Percentiles rank a stretch among this genome's conserved stretches.
phyloP scores from a whole-genome alignment of 2,113 vertebrate genomes.

The Thomomys bottae region DNA sequence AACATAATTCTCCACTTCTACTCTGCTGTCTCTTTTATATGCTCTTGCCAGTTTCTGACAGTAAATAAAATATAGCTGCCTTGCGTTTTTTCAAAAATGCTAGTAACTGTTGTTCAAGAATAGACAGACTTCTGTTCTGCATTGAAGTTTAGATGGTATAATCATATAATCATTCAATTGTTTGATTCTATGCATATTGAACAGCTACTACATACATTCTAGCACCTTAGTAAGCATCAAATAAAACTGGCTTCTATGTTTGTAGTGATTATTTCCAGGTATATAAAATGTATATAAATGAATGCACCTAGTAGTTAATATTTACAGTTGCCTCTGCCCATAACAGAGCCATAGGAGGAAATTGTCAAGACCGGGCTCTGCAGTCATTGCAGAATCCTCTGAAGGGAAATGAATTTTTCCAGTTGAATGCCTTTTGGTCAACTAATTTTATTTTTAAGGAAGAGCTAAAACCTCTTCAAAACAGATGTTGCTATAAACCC shows the following conservation, averaged over 20 bases:
- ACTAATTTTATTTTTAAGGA: neutral
- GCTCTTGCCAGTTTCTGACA: neutral
- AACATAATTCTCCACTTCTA: neutral
- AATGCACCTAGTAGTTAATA: neutral
- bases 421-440: constrained; percentile 11
- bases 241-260: neutral
- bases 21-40: neutral
- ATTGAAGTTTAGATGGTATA: neutral
- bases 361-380: neutral
- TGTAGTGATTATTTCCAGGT: neutral
- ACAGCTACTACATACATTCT: neutral
- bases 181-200: neutral
- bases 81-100: neutral
- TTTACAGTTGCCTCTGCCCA: neutral
- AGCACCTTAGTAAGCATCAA: neutral
- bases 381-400: constrained; percentile 18
- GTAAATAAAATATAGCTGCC: neutral
- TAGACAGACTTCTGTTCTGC: neutral
- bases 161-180: neutral
- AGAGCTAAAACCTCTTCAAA: constrained; percentile 12
- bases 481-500: neutral
- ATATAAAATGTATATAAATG: constrained; percentile 1
- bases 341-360: neutral
- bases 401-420: constrained; percentile 60
- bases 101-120: constrained; percentile 1